Evolutionary conservation across 2,888 invertebrate genomes (phyloP).

Genomic region (Bimastos eiseni): DNA sequence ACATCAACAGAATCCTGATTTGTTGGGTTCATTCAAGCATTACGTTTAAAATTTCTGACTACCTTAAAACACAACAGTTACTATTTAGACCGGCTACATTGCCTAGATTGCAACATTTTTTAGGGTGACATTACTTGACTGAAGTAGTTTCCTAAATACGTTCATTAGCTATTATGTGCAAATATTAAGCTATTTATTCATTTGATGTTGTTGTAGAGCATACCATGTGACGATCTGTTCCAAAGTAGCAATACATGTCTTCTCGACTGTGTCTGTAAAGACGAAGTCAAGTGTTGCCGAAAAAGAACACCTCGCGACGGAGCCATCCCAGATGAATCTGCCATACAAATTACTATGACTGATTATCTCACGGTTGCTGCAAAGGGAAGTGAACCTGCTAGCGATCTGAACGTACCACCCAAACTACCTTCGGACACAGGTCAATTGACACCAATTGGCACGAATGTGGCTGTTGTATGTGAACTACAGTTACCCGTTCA

Average conservation of each 20-base stretch:
- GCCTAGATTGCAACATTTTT: background rate
- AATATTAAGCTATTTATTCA: background rate
- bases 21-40: background rate
- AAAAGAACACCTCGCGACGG: background rate
- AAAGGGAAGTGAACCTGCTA: background rate
- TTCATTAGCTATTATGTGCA: background rate
- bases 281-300: conserved; percentile 15
- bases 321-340: background rate
- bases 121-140: background rate
- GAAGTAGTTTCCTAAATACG: background rate
- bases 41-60: background rate
- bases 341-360: background rate
- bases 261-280: background rate
- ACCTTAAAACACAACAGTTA: background rate
- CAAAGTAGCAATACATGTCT: background rate
- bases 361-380: background rate
- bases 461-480: background rate
- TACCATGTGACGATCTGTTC: background rate
- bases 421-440: background rate
- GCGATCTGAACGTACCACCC: background rate
- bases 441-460: background rate
- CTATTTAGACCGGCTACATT: background rate
- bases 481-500: background rate
- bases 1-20: background rate
- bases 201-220: background rate